Evolutionary conservation across 2,113 vertebrate genomes (phyloP).

Genomic region (Fregetta grallaria): DNA sequence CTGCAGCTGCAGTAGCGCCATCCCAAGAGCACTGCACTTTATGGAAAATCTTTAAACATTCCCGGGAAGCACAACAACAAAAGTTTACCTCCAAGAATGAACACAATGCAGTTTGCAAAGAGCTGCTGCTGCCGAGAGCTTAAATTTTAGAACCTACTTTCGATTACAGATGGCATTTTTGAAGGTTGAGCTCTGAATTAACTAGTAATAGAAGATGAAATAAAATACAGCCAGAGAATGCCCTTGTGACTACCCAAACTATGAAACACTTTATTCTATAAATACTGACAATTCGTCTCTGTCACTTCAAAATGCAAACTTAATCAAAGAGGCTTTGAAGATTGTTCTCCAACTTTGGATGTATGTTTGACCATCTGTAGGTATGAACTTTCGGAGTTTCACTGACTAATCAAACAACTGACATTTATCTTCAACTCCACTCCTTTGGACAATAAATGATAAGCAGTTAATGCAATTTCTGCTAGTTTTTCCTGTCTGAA

Average conservation of each 20-base stretch:
- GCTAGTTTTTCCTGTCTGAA: neutral
- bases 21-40: neutral
- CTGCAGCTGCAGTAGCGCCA: neutral
- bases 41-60: neutral
- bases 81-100: rapidly evolving
- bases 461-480: neutral
- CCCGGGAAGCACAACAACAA: neutral
- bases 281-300: neutral
- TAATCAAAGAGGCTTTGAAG: neutral
- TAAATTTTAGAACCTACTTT: neutral
- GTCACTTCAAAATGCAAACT: neutral
- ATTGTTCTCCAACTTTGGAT: neutral
- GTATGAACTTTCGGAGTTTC: neutral
- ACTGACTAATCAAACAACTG: neutral
- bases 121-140: neutral
- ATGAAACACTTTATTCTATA: neutral
- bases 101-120: neutral
- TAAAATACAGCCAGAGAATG: neutral
- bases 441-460: neutral
- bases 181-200: neutral
- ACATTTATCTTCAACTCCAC: neutral
- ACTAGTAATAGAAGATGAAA: neutral
- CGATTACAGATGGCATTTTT: neutral
- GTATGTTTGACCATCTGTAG: neutral
- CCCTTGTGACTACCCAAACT: neutral